phyloP scores from a whole-genome alignment of 2,113 vertebrate species.

The Takifugu bimaculatus region DNA sequence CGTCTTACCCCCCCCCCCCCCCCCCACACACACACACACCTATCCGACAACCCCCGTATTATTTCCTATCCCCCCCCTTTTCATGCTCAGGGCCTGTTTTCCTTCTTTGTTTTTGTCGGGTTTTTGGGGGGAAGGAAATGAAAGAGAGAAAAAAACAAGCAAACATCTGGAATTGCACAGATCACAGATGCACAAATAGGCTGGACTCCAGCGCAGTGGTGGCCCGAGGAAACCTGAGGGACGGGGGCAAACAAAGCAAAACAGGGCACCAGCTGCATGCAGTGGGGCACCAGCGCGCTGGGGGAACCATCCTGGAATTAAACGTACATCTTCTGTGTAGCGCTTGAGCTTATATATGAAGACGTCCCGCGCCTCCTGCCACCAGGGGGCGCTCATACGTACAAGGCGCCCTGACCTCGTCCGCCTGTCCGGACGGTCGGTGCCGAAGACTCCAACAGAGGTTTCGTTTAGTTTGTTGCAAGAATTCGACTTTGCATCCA shows the following conservation, averaged over 20 bases:
- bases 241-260: neutral
- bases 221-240: neutral
- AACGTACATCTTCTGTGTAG: neutral
- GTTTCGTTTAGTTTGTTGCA: no score
- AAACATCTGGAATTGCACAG: neutral
- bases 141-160: neutral
- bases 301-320: neutral
- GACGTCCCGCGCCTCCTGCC: no score
- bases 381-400: neutral
- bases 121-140: neutral
- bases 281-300: neutral
- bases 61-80: neutral
- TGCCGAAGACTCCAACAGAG: no score
- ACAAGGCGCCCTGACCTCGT: neutral
- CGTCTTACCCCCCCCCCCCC: neutral
- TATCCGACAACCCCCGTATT: neutral
- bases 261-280: conserved; percentile 1
- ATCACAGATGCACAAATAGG: neutral
- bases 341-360: no score
- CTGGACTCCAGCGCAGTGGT: neutral
- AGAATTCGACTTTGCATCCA: no score
- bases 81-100: neutral
- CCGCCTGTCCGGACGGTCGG: neutral
- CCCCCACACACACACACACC: no score
- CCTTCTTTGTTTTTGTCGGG: neutral